Base-by-base conservation (phyloP, 2,888 invertebrate genomes). In the Hypomecis atomaria region DNA sequence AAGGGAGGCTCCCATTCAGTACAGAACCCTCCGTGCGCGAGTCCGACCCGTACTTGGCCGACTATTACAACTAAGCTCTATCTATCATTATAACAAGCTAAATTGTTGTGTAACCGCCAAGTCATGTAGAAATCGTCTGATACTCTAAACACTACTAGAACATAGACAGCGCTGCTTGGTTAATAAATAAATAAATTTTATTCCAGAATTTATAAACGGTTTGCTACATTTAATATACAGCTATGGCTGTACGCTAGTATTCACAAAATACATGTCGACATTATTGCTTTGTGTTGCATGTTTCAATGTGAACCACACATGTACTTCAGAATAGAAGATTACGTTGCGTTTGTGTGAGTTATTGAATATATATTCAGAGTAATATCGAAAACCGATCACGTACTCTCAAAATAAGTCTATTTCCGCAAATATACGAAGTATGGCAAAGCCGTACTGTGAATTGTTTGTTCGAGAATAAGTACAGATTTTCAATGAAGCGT, bases 331-430 rank as follows among this genome's bases (percentile, higher is more conserved):
- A 50, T 37, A 4, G n/a, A 37, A 50, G 2, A 33, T 11, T 13
- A 37, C 9, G 37, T 59, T 48, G 40, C 45, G 11, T 54, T 37
- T 44, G 43, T 44, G 61, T 40, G 36, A 49, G 43, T 9, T 44
- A 47, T 56, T 60, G 50, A 65, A 59, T 67, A 65, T 50, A 42
- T 57, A 45, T 45, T 62, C 53, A n/a, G 47, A 53, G 54, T 49
- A 55, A 59, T 60, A 62, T 36, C 54, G 55, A 47, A 65, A 63
- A 60, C 60, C 54, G 65, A 54, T 65, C 67, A 68, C 65, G 65
- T 68, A 60, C 58, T 45, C 58, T 37, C 56, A 47, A 59, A 67
- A 67, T 58, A 56, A 56, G 56, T 56, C 37, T 8, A 40, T 49
- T 23, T 47, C 48, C 33, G 56, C 56, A 52, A 62, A 61, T 64